Percentiles rank a stretch among this genome's conserved stretches.
phyloP scores from a whole-genome alignment of 1,140 invertebrate genomes.

The Euglossa dilemma region DNA sequence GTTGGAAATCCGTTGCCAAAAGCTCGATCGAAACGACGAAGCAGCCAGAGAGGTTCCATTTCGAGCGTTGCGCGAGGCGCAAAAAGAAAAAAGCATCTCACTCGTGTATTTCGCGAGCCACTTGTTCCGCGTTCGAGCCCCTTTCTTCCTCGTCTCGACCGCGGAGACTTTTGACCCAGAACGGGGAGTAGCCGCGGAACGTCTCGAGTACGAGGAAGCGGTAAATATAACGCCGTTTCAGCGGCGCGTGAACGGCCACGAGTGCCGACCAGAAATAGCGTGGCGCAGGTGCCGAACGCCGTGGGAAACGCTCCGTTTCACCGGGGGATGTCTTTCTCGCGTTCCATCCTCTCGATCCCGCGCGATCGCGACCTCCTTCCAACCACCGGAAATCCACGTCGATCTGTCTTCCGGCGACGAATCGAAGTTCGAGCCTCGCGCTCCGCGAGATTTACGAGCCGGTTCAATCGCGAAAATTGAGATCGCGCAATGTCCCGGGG shows the following conservation, averaged over 20 bases:
- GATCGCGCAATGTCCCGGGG: too few species aligned
- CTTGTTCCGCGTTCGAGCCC: conserved; percentile 40
- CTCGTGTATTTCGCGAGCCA: conserved; percentile 45
- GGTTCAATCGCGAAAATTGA: too few species aligned
- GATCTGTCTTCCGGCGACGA: not conserved
- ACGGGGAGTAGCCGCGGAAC: conserved; percentile 59
- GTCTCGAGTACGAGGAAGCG: conserved; percentile 69
- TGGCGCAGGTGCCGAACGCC: conserved; percentile 48
- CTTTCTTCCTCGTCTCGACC: conserved; percentile 25
- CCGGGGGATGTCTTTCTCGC: not conserved
- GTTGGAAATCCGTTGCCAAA: too few species aligned
- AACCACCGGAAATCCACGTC: too few species aligned
- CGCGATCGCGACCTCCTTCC: not conserved
- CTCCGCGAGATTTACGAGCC: too few species aligned
- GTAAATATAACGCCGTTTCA: conserved; percentile 72
- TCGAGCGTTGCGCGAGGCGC: not conserved
- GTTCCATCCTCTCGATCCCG: not conserved
- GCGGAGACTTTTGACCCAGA: conserved; percentile 71
- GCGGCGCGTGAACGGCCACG: conserved; percentile 53
- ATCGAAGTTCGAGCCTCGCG: not conserved
- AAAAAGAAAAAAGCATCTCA: conserved; percentile 3
- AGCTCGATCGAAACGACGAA: not conserved
- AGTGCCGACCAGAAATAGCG: conserved; percentile 59
- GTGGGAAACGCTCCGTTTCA: conserved; percentile 35
- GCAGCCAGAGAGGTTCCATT: not conserved